Percentiles rank a stretch among this genome's conserved stretches.
Evolutionary conservation across 2,797 vertebrate species (phyloP).

Genomic region (Artibeus lituratus): DNA sequence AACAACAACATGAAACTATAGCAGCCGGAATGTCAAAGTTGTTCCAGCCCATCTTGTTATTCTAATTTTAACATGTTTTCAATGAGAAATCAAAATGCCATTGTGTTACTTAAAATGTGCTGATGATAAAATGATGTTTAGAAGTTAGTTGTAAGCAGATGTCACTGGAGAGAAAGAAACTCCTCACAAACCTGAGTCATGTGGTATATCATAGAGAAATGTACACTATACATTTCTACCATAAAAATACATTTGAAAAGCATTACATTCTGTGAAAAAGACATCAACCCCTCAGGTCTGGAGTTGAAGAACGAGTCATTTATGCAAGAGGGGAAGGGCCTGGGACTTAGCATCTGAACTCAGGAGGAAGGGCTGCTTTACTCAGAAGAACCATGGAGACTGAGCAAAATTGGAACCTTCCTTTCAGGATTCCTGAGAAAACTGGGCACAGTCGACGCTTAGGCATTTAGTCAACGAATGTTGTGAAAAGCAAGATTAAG

Average conservation of each 20-base stretch:
- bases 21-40: background rate
- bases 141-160: background rate
- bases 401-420: slow-evolving; percentile 41
- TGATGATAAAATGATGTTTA: background rate
- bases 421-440: slow-evolving; percentile 28
- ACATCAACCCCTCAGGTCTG: background rate
- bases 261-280: slow-evolving; percentile 34
- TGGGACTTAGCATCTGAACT: slow-evolving; percentile 44
- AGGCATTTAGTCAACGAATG: background rate
- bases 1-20: background rate
- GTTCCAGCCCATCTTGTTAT: background rate
- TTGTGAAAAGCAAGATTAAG: slow-evolving; percentile 42
- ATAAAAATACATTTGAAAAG: slow-evolving; percentile 30
- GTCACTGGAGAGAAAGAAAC: background rate
- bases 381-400: slow-evolving; percentile 31
- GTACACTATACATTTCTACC: background rate
- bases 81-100: background rate
- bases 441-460: background rate
- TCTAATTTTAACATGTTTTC: slow-evolving; percentile 16
- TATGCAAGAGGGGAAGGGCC: background rate
- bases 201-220: slow-evolving; percentile 3
- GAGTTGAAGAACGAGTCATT: slow-evolving; percentile 51
- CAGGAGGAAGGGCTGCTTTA: slow-evolving; percentile 17
- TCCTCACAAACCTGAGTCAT: background rate
- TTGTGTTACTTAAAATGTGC: background rate